Evolutionary conservation across 2,113 vertebrate species (phyloP).

Genomic region (Crotalus tigris): DNA sequence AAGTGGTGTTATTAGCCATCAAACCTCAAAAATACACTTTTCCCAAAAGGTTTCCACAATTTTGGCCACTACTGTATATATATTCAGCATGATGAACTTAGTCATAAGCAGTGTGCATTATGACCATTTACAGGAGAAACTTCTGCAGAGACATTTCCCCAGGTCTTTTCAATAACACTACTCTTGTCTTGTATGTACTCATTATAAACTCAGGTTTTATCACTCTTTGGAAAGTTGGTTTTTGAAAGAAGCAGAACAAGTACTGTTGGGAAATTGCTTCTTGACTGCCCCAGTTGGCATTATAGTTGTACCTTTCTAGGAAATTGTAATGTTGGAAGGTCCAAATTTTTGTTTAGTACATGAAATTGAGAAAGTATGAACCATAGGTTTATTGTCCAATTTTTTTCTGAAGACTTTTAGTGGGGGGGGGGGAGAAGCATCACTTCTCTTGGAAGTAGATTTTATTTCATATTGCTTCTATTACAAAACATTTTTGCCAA

Average conservation of each 20-base stretch:
- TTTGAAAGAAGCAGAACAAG: background rate
- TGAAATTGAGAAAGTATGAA: background rate
- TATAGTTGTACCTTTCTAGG: background rate
- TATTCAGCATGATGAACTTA: background rate
- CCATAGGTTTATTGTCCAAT: background rate
- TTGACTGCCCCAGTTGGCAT: background rate
- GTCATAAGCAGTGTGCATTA: background rate
- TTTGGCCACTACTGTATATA: background rate
- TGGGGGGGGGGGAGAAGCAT: background rate
- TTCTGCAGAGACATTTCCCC: background rate
- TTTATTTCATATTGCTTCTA: background rate
- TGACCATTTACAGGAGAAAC: background rate
- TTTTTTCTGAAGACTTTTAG: background rate
- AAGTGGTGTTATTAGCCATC: too few relatives aligned
- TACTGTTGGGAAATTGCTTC: background rate
- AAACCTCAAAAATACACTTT: too few relatives aligned
- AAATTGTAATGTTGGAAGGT: background rate
- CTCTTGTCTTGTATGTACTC: background rate
- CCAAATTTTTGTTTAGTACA: background rate
- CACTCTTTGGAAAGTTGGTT: background rate
- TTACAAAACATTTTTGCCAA: background rate
- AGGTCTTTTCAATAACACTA: background rate
- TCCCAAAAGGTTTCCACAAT: too few relatives aligned
- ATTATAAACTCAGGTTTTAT: background rate
- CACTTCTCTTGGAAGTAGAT: background rate